A percentile compares a stretch with the other conserved stretches of the same genome.
Conservation (phyloP, 1,140 invertebrate species). For the Drosophila guanche region DNA sequence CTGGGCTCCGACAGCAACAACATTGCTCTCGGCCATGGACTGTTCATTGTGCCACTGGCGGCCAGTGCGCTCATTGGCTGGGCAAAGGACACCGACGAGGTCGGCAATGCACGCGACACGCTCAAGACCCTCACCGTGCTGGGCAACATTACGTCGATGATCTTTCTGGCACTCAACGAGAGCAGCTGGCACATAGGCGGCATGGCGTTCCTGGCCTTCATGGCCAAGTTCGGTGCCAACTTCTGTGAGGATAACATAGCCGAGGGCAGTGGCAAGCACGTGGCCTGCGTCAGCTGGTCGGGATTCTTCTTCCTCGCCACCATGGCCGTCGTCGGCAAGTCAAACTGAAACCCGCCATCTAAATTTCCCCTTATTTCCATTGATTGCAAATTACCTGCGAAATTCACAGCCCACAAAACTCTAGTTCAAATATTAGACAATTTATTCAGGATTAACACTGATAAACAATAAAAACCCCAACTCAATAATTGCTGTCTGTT, state of each 20-base stretch:
- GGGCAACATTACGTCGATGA: constrained; percentile 70
- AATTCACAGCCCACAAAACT: no score
- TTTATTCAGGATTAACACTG: no score
- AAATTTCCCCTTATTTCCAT: no score
- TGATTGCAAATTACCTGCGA: no score
- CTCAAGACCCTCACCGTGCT: constrained; percentile 64
- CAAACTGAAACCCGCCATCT: constrained; percentile 2
- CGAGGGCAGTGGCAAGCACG: constrained; percentile 16
- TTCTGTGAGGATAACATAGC: constrained; percentile 13
- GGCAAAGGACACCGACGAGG: constrained; percentile 13
- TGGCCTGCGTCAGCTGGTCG: constrained; percentile 53
- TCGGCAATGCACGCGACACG: constrained; percentile 20
- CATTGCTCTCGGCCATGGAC: constrained; percentile 65
- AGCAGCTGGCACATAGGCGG: constrained; percentile 44
- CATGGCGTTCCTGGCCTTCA: constrained; percentile 71
- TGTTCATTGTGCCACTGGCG: constrained; percentile 67
- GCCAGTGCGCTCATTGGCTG: constrained; percentile 29
- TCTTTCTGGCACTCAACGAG: constrained; percentile 68
- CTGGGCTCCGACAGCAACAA: constrained; percentile 52
- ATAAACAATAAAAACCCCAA: no score
- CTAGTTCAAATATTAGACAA: no score
- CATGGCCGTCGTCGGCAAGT: constrained; percentile 30
- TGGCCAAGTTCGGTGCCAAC: constrained; percentile 63
- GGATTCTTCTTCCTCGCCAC: constrained; percentile 49
- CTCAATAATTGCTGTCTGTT: no score